phyloP scores from a whole-genome alignment of 1,140 invertebrate genomes.

The Drosophila miranda region DNA sequence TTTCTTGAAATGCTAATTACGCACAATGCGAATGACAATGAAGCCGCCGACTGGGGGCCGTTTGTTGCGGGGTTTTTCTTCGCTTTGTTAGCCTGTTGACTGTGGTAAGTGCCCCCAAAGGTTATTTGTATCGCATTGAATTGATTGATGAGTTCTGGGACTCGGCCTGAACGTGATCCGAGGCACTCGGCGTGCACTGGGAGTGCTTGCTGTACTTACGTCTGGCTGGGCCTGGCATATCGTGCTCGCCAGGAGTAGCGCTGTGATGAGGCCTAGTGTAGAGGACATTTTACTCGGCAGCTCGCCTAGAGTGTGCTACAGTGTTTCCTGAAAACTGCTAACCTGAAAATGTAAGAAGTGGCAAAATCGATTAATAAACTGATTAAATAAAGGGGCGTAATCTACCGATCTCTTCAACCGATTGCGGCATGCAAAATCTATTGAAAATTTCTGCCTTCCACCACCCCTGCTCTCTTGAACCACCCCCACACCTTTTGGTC shows the following conservation, averaged over 20 bases:
- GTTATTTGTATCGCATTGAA: slow-evolving; percentile 58
- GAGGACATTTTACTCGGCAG: slow-evolving; percentile 66
- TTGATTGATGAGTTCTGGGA: slow-evolving; percentile 72
- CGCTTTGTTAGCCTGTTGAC: slow-evolving; percentile 45
- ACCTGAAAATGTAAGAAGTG: slow-evolving; percentile 49
- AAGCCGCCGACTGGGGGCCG: slow-evolving; percentile 59
- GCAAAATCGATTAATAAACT: background rate
- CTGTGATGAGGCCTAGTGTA: slow-evolving; percentile 54
- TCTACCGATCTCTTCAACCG: too few relatives aligned
- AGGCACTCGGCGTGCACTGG: slow-evolving; percentile 14
- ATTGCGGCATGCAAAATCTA: slow-evolving; percentile 28
- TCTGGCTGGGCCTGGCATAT: slow-evolving; percentile 79
- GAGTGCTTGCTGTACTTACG: slow-evolving; percentile 63
- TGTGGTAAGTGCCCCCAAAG: slow-evolving; percentile 50
- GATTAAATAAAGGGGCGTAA: too few relatives aligned
- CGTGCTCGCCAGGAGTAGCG: slow-evolving; percentile 72
- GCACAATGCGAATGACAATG: slow-evolving; percentile 70
- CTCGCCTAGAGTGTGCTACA: slow-evolving; percentile 33
- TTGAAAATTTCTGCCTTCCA: slow-evolving; percentile 10
- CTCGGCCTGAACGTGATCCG: slow-evolving; percentile 43
- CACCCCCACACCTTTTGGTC: slow-evolving; percentile 27
- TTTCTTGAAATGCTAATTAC: slow-evolving; percentile 72
- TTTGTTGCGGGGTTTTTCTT: slow-evolving; percentile 38
- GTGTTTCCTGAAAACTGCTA: slow-evolving; percentile 51
- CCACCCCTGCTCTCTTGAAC: slow-evolving; percentile 1